Evolutionary conservation across 2,797 vertebrate genomes (phyloP), one percentile per base, ranked within the genome.

Genomic region (Phrynocephalus guinanensis): DNA sequence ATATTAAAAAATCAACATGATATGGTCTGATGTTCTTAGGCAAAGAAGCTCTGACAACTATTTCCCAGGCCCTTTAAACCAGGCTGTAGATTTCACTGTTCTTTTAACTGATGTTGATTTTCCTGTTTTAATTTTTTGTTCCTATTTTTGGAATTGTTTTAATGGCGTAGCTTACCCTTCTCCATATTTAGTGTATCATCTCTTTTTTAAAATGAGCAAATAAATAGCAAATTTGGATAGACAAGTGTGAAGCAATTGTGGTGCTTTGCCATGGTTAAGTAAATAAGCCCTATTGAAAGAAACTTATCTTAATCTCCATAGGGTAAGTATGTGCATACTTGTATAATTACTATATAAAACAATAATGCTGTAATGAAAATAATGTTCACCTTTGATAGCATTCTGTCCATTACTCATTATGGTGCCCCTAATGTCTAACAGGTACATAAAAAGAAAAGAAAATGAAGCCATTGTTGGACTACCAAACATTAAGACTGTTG

Each of bases 391-490:
- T 56, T 72, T 83, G 48, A 10, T 38, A 83, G n/a, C 48, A 15
- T 33, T 66, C 70, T 63, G 30, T 3, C 52, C 38, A n/a, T 50
- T 91, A 90, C 84, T 15, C 16, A 63, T 81, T 30, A 60, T 83
- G 18, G 33, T 82, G 91, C 81, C 91, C 86, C 33, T 24, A 75
- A 44, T 89, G 85, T 79, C 82, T 89, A 84, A 88, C 73, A 70
- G n/a, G 70, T 80, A 90, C 92, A 90, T 88, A 94, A 95, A 93
- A 90, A 93, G 87, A 72, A 7, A 22, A 3, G 28, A 13, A 13
- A 8, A 1, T 44, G 89, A 84, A 86, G 85, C 86, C 38, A 79
- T 90, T 75, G 89, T 87, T 81, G 80, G 88, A 87, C 91, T 91
- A 77, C 50, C 91, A 56, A 13, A 56, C 52, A 8, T 56, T 56